Percentiles rank a stretch among this genome's conserved stretches.
phyloP scores from a whole-genome alignment of 1,140 invertebrate species.

The Caenorhabditis inopinata region DNA sequence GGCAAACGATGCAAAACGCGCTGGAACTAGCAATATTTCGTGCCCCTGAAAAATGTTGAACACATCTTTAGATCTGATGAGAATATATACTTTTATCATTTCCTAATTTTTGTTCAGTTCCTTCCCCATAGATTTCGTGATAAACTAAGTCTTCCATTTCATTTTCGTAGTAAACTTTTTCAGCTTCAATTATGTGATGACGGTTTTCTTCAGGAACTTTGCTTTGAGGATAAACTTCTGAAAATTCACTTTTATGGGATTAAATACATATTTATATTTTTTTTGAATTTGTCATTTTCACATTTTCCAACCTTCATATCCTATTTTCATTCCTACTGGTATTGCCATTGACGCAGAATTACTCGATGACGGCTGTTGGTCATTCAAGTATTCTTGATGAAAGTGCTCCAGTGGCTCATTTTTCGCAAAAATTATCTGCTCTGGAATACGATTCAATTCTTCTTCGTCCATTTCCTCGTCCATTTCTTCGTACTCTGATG shows the following conservation, averaged over 20 bases:
- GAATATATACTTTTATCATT: neutral
- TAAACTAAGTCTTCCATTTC: slow-evolving; percentile 20
- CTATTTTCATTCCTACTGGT: neutral
- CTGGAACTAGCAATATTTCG: neutral
- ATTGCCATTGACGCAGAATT: neutral
- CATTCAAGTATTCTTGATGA: neutral
- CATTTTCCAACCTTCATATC: neutral
- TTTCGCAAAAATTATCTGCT: neutral
- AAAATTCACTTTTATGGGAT: too few relatives aligned
- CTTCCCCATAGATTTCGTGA: neutral
- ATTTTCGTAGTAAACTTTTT: slow-evolving; percentile 8
- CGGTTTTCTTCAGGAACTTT: neutral
- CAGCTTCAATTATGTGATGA: neutral
- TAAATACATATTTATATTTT: neutral
- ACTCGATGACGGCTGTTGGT: neutral
- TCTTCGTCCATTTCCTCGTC: neutral
- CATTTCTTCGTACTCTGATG: neutral
- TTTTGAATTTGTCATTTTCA: too few relatives aligned
- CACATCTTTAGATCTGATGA: too few relatives aligned
- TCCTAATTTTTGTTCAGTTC: neutral
- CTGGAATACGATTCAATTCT: neutral
- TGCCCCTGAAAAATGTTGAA: neutral
- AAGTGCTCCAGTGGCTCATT: neutral
- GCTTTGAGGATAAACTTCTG: neutral
- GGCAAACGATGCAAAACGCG: neutral